phyloP scores from a whole-genome alignment of 2,888 invertebrate species.

The Tetragnatha montana region DNA sequence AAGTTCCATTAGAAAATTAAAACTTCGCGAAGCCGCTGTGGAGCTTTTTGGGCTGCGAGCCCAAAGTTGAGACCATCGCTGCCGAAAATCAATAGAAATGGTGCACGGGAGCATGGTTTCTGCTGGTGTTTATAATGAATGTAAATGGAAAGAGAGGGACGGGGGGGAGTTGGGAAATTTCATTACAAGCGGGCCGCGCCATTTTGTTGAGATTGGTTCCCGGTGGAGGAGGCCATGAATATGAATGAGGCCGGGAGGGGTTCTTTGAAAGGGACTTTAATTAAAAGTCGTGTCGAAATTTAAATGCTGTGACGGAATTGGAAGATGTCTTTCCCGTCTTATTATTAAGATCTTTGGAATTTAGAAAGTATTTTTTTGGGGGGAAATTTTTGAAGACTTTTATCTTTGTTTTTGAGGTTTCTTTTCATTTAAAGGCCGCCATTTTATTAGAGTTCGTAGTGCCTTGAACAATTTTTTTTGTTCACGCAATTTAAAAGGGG shows the following conservation, averaged over 20 bases:
- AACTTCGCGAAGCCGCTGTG: slow-evolving; percentile 39
- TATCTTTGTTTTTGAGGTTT: too few species aligned
- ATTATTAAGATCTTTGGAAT: too few species aligned
- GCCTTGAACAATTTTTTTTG: too few species aligned
- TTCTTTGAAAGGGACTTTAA: not conserved
- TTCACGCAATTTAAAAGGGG: too few species aligned
- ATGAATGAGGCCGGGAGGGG: slow-evolving; percentile 32
- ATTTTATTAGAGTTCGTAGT: too few species aligned
- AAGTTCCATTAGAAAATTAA: slow-evolving; percentile 66
- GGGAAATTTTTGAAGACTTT: too few species aligned
- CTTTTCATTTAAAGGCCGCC: too few species aligned
- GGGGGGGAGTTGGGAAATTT: slow-evolving; percentile 27
- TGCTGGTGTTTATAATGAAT: slow-evolving; percentile 55
- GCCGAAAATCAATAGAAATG: slow-evolving; percentile 39
- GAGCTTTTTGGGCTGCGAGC: not conserved
- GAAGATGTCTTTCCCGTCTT: too few species aligned
- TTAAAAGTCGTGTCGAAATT: not conserved
- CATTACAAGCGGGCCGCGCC: slow-evolving; percentile 44
- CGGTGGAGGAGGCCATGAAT: slow-evolving; percentile 34
- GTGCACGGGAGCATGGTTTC: not conserved
- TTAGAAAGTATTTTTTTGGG: too few species aligned
- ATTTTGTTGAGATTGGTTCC: slow-evolving; percentile 40
- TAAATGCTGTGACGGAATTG: not conserved
- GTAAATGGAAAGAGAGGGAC: slow-evolving; percentile 19
- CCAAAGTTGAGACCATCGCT: not conserved